Conservation (phyloP, 2,113 vertebrate species). For the Genyomyrus donnyi region DNA sequence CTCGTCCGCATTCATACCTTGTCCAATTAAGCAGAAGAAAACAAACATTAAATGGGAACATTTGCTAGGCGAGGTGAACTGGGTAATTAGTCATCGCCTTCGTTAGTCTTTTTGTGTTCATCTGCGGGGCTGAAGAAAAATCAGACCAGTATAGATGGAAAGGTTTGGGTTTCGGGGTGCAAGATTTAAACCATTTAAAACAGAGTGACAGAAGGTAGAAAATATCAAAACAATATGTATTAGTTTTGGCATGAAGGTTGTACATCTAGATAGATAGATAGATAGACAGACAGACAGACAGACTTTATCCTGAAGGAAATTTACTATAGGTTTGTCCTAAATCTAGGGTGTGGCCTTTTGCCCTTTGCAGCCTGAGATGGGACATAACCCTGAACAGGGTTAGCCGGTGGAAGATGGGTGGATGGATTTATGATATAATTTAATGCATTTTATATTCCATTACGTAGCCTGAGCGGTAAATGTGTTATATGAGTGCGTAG, state of each 20-base stretch:
- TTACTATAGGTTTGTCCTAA: no score
- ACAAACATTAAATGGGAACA: slow-evolving; percentile 11
- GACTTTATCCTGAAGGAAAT: no score
- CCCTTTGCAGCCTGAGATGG: neutral
- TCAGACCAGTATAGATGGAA: neutral
- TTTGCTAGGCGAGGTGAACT: neutral
- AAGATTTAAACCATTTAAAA: no score
- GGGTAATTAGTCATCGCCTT: neutral
- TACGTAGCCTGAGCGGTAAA: neutral
- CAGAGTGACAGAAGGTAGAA: neutral
- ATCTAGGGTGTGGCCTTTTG: neutral
- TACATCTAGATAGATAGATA: no score
- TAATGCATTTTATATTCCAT: neutral
- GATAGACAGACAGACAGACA: no score
- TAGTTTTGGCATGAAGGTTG: neutral
- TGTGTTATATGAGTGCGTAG: neutral
- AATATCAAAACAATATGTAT: neutral
- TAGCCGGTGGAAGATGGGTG: neutral
- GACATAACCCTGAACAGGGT: neutral
- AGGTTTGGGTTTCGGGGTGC: neutral
- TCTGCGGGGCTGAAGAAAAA: neutral
- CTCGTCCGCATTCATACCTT: neutral
- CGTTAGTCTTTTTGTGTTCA: neutral
- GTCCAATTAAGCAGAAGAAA: slow-evolving; percentile 2
- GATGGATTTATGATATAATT: neutral